These are phyloP conservation scores for Apocrypta bakeri DNA, from an alignment of 1,140 invertebrate species.

Conservation along the genomic window DNA sequence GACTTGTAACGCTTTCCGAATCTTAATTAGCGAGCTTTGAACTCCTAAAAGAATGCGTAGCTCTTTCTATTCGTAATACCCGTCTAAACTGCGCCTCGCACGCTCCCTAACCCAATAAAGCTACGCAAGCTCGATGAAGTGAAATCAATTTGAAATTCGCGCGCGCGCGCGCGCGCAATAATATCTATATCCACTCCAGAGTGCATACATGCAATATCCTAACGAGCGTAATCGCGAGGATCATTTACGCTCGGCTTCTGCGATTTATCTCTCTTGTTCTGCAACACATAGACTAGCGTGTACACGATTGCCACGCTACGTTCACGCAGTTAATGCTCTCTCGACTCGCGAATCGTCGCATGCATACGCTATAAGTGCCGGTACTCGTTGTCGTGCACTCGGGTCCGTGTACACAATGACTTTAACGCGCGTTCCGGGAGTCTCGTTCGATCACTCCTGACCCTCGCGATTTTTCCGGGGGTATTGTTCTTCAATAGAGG, in stretches of 20 bases:
- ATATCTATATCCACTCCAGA: background rate
- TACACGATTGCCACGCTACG: background rate
- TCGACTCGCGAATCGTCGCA: background rate
- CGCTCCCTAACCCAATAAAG: background rate
- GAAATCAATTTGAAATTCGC: background rate
- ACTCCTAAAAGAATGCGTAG: too few relatives aligned
- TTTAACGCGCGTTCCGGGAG: background rate
- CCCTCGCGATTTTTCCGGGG: background rate
- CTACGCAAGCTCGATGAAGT: background rate
- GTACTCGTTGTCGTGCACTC: background rate
- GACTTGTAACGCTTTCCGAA: too few relatives aligned
- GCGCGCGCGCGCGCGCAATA: background rate
- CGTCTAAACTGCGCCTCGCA: background rate
- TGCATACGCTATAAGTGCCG: background rate
- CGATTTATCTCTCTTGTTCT: background rate
- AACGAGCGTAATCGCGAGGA: background rate
- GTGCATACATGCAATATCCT: background rate
- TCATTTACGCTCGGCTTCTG: background rate
- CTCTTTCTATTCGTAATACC: too few relatives aligned
- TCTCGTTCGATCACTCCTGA: background rate
- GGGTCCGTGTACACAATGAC: background rate
- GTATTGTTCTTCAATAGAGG: background rate
- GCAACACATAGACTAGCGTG: background rate
- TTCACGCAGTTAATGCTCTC: background rate
- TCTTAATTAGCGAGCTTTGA: too few relatives aligned